Conservation (phyloP, 2,113 vertebrate genomes). For the Mugil cephalus region DNA sequence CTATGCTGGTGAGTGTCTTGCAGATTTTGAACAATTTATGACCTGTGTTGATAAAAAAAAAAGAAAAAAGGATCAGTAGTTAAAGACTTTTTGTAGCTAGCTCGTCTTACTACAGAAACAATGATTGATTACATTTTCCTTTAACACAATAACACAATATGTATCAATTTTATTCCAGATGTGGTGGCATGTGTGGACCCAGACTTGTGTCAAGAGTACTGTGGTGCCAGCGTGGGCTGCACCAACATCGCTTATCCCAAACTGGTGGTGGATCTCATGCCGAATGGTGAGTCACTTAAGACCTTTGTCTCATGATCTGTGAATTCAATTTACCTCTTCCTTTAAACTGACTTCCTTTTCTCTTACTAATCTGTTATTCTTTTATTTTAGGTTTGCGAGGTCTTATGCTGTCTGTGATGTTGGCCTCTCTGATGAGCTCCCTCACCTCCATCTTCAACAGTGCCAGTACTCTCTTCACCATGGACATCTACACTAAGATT, state of each 20-base stretch:
- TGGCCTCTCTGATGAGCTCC: conserved; percentile 98
- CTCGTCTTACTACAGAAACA: too few species aligned
- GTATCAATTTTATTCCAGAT: conserved; percentile 78
- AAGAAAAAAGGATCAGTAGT: background rate
- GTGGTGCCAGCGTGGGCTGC: conserved; percentile 90
- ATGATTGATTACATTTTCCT: background rate
- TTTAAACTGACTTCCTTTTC: background rate
- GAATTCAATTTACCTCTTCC: background rate
- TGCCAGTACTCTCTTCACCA: conserved; percentile 95
- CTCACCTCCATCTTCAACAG: conserved; percentile 99
- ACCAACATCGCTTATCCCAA: conserved; percentile 94
- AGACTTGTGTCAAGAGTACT: conserved; percentile 79
- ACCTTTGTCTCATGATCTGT: background rate
- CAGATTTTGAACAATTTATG: background rate
- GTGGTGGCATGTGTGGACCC: conserved; percentile 90
- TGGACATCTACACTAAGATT: conserved; percentile 95
- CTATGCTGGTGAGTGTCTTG: conserved; percentile 85
- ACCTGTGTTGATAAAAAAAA: background rate
- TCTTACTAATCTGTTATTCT: background rate
- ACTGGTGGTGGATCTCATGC: conserved; percentile 95
- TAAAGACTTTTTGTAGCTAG: background rate
- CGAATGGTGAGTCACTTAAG: conserved; percentile 85
- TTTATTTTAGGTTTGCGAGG: conserved; percentile 89
- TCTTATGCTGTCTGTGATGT: conserved; percentile 95
- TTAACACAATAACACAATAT: background rate